These are phyloP conservation scores for Lordiphosa collinella DNA, from an alignment of 1,140 invertebrate species.

Conservation along the genomic window DNA sequence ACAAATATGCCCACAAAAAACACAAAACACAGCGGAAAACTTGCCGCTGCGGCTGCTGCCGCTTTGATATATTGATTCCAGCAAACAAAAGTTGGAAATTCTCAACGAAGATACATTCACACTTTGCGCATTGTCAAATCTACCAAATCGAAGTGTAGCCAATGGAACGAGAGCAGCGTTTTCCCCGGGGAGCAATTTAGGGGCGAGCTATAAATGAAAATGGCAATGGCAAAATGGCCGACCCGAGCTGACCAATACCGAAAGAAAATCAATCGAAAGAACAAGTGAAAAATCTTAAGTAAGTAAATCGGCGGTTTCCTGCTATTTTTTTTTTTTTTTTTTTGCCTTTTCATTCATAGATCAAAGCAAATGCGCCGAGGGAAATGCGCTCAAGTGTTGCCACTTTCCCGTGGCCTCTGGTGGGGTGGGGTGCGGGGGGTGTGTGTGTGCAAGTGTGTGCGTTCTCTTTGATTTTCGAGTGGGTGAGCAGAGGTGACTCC, in stretches of 20 bases:
- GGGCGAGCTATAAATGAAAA: conserved; percentile 38
- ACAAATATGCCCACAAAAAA: conserved; percentile 66
- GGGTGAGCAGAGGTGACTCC: conserved; percentile 40
- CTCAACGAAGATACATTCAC: conserved; percentile 15
- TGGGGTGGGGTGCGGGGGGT: background rate
- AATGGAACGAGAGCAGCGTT: conserved; percentile 44
- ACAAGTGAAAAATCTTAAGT: conserved; percentile 46
- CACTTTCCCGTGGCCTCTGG: background rate
- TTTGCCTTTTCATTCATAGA: conserved; percentile 9
- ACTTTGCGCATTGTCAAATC: conserved; percentile 58
- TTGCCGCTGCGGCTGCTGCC: background rate
- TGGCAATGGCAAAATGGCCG: conserved; percentile 32
- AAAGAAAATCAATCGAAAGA: conserved; percentile 5
- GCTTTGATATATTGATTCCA: conserved; percentile 75
- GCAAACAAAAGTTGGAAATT: conserved; percentile 65
- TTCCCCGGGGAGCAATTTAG: conserved; percentile 61
- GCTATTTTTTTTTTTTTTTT: background rate
- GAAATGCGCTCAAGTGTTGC: conserved; percentile 12
- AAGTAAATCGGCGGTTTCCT: conserved; percentile 20
- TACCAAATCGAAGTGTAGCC: conserved; percentile 68
- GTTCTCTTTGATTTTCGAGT: conserved; percentile 57
- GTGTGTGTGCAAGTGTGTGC: conserved; percentile 4
- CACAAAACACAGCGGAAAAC: conserved; percentile 23
- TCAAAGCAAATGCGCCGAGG: conserved; percentile 8
- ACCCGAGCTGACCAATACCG: background rate